Percentiles rank a stretch among this genome's conserved stretches.
Conservation (phyloP, 2,797 vertebrate genomes). For the Steatocranus sp. region DNA sequence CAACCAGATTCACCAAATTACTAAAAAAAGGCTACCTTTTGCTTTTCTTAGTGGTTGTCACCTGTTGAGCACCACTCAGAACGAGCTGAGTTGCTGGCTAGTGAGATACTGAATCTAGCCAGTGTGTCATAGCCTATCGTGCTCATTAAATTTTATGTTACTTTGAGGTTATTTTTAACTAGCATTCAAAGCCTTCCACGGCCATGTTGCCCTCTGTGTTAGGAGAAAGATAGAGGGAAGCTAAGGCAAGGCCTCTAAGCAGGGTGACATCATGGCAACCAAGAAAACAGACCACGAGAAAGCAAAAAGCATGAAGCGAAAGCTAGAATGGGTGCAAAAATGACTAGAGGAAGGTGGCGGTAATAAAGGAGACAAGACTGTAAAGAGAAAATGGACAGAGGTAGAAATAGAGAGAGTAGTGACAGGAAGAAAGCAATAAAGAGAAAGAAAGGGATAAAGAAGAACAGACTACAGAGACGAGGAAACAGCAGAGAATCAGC, state of each 20-base stretch:
- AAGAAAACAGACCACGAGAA: constrained; percentile 59
- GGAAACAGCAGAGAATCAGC: not conserved
- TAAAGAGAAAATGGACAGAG: constrained; percentile 18
- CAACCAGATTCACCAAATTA: constrained; percentile 80
- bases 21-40: constrained; percentile 31
- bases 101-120: not conserved
- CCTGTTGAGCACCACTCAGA: not conserved
- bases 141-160: constrained; percentile 24
- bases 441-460: not conserved
- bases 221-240: constrained; percentile 31
- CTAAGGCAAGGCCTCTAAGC: constrained; percentile 55
- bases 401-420: not conserved
- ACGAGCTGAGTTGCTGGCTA: not conserved
- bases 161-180: constrained; percentile 3
- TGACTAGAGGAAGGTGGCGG: constrained; percentile 11
- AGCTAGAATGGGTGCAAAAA: constrained; percentile 59
- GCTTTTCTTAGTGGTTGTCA: constrained; percentile 21
- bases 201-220: constrained; percentile 44
- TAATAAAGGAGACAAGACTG: not conserved
- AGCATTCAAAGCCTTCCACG: constrained; percentile 68
- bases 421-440: constrained; percentile 17
- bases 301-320: constrained; percentile 70
- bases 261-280: constrained; percentile 59
- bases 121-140: not conserved
- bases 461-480: not conserved